These are phyloP conservation scores for Pteropus alecto DNA, from an alignment of 2,113 vertebrate species.

Conservation along the genomic window DNA sequence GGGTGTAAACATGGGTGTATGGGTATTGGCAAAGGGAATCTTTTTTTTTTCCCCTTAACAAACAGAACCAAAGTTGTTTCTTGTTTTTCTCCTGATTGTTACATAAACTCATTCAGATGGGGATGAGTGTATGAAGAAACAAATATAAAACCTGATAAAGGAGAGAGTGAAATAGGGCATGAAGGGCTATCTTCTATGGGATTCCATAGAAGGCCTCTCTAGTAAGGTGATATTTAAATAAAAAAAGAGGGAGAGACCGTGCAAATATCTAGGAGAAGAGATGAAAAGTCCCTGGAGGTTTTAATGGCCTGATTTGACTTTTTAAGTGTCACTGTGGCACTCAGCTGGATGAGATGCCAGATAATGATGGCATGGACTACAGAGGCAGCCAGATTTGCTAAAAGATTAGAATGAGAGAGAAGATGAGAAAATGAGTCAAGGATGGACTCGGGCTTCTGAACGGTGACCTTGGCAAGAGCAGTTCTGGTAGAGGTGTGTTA, in stretches of 20 bases:
- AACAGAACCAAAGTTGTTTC: neutral
- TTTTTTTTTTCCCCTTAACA: neutral
- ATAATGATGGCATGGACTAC: neutral
- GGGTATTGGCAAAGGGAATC: neutral
- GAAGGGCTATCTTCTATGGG: neutral
- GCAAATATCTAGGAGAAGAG: neutral
- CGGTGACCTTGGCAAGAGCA: neutral
- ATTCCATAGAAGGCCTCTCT: neutral
- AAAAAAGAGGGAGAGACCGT: neutral
- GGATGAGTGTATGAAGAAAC: neutral
- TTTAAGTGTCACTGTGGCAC: neutral
- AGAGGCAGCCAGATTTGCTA: slow-evolving; percentile 35
- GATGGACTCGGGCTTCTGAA: neutral
- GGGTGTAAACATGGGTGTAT: neutral
- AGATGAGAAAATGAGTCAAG: neutral
- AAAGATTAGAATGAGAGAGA: neutral
- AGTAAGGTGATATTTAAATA: neutral
- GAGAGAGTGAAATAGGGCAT: neutral
- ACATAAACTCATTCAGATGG: neutral
- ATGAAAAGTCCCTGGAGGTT: neutral
- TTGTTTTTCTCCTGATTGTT: neutral
- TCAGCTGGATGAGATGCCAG: neutral
- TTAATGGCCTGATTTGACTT: neutral
- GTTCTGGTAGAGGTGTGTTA: neutral
- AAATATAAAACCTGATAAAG: neutral